phyloP scores from a whole-genome alignment of 2,113 vertebrate species.

The Puntigrus tetrazona region DNA sequence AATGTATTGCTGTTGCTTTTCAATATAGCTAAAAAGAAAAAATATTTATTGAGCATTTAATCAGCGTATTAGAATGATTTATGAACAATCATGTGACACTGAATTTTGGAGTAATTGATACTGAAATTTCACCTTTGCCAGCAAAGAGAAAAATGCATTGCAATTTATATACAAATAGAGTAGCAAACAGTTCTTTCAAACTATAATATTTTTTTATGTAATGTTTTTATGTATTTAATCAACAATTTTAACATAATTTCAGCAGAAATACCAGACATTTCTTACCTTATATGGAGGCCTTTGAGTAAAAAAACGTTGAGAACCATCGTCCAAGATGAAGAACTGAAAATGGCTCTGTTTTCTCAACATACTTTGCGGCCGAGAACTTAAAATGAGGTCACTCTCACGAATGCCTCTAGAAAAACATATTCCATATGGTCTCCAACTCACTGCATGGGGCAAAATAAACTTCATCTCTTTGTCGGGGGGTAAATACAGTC shows the following conservation, averaged over 20 bases:
- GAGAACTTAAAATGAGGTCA: conserved; percentile 20
- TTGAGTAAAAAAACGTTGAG: neutral
- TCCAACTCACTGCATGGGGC: conserved; percentile 8
- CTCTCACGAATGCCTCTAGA: neutral
- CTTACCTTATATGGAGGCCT: neutral
- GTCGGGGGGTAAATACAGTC: neutral
- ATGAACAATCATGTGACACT: neutral
- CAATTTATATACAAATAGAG: no score
- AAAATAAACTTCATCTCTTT: neutral
- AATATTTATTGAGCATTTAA: neutral
- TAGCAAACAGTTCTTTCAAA: neutral
- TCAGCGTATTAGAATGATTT: neutral
- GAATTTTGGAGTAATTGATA: neutral
- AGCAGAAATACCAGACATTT: neutral
- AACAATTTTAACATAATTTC: neutral
- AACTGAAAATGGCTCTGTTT: neutral
- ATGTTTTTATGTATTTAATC: neutral
- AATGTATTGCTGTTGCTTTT: neutral
- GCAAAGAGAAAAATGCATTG: neutral
- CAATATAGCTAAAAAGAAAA: neutral
- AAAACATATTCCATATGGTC: neutral
- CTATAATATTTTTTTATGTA: neutral
- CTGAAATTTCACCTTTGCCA: neutral
- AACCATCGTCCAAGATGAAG: neutral
- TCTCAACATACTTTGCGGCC: neutral